Evolutionary conservation across 1,140 invertebrate genomes (phyloP).

Genomic region (Drosophila nigrodunni): DNA sequence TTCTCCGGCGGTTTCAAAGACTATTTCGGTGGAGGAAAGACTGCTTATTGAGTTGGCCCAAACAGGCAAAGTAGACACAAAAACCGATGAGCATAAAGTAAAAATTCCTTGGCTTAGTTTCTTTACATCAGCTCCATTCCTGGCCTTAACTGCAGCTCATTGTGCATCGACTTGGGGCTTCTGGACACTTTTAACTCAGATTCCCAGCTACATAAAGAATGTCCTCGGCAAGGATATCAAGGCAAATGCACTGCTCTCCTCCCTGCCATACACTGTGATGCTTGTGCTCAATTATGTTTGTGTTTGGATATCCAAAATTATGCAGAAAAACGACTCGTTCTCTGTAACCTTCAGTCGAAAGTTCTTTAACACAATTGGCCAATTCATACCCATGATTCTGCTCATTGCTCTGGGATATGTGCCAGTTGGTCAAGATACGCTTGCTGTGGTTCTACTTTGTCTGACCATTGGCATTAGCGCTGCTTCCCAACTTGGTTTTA

Average conservation of each 20-base stretch:
- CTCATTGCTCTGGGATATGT: slow-evolving; percentile 88
- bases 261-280: slow-evolving; percentile 90
- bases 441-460: slow-evolving; percentile 87
- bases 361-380: slow-evolving; percentile 88
- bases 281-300: slow-evolving; percentile 89
- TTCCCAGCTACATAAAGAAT: slow-evolving; percentile 95
- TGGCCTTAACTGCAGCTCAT: slow-evolving; percentile 92
- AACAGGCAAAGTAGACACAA: slow-evolving; percentile 31
- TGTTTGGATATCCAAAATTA: slow-evolving; percentile 86
- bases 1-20: slow-evolving; percentile 87
- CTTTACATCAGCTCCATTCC: slow-evolving; percentile 92
- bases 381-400: slow-evolving; percentile 87
- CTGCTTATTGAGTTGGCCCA: slow-evolving; percentile 86
- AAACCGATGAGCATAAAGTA: slow-evolving; percentile 41
- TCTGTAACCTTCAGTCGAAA: slow-evolving; percentile 87
- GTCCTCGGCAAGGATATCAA: slow-evolving; percentile 93
- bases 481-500: slow-evolving; percentile 89
- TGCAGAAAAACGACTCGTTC: slow-evolving; percentile 86
- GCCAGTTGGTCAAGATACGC: slow-evolving; percentile 84
- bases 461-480: slow-evolving; percentile 91
- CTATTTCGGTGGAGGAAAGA: slow-evolving; percentile 87
- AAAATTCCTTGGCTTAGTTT: slow-evolving; percentile 88
- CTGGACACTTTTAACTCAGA: slow-evolving; percentile 95
- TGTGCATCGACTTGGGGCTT: slow-evolving; percentile 97
- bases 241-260: slow-evolving; percentile 89